These are phyloP conservation scores for Yponomeuta plumbellus DNA, from an alignment of 2,888 invertebrate genomes.

Conservation along the genomic window DNA sequence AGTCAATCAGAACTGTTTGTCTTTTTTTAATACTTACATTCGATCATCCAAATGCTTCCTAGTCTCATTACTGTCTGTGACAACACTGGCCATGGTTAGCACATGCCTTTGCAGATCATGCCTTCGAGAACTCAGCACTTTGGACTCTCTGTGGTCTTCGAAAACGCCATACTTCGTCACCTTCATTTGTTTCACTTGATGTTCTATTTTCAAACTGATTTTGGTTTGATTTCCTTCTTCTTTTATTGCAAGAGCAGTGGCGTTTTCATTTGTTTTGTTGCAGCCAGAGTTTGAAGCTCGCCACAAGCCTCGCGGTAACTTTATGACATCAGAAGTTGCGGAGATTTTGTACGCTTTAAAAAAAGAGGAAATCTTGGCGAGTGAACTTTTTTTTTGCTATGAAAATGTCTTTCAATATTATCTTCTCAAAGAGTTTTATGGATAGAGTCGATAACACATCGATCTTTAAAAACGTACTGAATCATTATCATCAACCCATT, in stretches of 20 bases:
- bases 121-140: slow-evolving; percentile 43
- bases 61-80: slow-evolving; percentile 60
- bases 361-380: background rate
- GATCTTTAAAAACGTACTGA: too few relatives aligned
- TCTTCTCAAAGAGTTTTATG: too few relatives aligned
- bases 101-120: slow-evolving; percentile 42
- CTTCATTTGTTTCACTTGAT: background rate
- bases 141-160: slow-evolving; percentile 44
- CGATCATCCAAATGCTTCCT: slow-evolving; percentile 55
- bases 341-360: background rate
- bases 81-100: slow-evolving; percentile 54
- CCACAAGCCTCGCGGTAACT: slow-evolving; percentile 2
- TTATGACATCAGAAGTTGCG: background rate
- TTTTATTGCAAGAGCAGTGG: background rate
- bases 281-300: background rate
- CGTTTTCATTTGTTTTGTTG: background rate
- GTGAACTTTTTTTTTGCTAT: too few relatives aligned
- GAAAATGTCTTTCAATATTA: too few relatives aligned
- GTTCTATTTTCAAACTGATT: background rate
- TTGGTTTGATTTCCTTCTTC: slow-evolving; percentile 17
- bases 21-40: slow-evolving; percentile 45
- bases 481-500: too few relatives aligned
- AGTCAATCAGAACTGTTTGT: too few relatives aligned
- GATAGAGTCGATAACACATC: too few relatives aligned
- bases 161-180: slow-evolving; percentile 37